Evolutionary conservation across 2,113 vertebrate genomes (phyloP).

Genomic region (Nesogale talazaci): DNA sequence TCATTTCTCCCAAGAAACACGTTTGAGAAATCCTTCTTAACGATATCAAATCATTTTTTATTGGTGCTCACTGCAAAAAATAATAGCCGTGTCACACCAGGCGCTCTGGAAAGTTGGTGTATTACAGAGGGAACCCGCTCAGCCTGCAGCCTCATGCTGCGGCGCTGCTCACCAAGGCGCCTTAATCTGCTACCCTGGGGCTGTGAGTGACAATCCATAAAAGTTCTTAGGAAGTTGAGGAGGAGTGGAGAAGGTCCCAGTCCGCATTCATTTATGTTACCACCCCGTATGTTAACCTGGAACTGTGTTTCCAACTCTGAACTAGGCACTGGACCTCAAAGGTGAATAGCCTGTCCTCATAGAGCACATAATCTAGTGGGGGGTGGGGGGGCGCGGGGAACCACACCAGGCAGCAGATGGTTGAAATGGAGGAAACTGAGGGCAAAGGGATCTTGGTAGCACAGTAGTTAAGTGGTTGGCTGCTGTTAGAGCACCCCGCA

Average conservation of each 20-base stretch:
- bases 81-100: constrained; percentile 42
- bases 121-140: constrained; percentile 21
- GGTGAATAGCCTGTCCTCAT: background rate
- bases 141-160: constrained; percentile 57
- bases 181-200: constrained; percentile 65
- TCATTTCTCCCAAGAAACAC: constrained; percentile 42
- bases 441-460: background rate
- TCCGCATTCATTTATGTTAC: constrained; percentile 32
- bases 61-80: constrained; percentile 37
- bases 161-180: constrained; percentile 50
- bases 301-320: background rate
- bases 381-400: background rate
- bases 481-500: background rate
- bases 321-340: background rate
- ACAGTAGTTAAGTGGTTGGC: background rate
- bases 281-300: background rate
- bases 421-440: background rate
- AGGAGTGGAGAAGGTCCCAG: background rate
- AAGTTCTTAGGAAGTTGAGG: constrained; percentile 65
- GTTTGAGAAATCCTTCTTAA: constrained; percentile 70
- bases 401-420: background rate
- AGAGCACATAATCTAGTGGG: background rate
- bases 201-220: constrained; percentile 65
- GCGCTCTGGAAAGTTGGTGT: constrained; percentile 37
- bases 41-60: constrained; percentile 68